These are phyloP conservation scores for Sitodiplosis mosellana DNA, from an alignment of 1,140 invertebrate species.

Conservation along the genomic window DNA sequence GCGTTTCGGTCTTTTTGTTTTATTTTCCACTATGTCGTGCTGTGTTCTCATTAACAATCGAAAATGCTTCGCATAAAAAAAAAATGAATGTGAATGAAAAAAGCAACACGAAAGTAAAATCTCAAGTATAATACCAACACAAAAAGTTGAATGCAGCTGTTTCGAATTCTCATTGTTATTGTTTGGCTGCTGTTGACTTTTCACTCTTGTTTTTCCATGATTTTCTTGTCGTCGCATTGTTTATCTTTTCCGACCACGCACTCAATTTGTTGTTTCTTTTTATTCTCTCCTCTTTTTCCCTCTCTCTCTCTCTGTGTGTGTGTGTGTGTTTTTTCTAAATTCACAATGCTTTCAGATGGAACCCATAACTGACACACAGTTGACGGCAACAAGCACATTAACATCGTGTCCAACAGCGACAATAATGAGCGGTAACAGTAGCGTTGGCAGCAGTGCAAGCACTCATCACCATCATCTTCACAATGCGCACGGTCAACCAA, in stretches of 20 bases:
- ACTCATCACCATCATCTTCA: neutral
- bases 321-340: too few relatives aligned
- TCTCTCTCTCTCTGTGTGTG: too few relatives aligned
- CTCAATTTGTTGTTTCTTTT: neutral
- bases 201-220: too few relatives aligned
- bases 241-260: neutral
- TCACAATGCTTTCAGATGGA: constrained; percentile 2
- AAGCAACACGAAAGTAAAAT: too few relatives aligned
- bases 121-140: neutral
- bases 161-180: neutral
- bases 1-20: too few relatives aligned
- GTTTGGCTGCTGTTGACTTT: too few relatives aligned
- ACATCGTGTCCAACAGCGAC: constrained; percentile 2
- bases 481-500: neutral
- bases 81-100: too few relatives aligned
- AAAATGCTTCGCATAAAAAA: too few relatives aligned
- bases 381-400: neutral
- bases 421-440: neutral
- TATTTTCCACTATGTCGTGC: too few relatives aligned
- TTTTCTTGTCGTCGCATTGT: neutral
- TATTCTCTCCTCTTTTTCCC: too few relatives aligned
- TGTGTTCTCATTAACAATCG: too few relatives aligned
- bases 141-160: neutral
- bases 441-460: neutral
- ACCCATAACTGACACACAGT: neutral